Evolutionary conservation across 2,113 vertebrate genomes (phyloP).

Genomic region (Sclerurus mexicanus): DNA sequence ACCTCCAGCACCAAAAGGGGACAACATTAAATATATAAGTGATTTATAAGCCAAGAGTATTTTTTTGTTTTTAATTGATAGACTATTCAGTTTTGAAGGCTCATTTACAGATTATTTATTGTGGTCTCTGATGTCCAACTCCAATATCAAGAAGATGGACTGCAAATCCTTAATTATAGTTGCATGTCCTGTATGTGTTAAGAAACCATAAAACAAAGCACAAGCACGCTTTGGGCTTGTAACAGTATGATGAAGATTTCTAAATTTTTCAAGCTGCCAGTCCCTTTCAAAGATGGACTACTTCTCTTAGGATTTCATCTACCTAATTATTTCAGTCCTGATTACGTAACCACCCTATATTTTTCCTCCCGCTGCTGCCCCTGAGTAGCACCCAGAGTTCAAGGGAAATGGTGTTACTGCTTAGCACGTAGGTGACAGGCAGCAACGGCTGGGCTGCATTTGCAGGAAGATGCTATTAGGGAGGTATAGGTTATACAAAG

Average conservation of each 20-base stretch:
- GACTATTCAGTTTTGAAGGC: conserved; percentile 47
- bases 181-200: conserved; percentile 46
- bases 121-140: conserved; percentile 40
- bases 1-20: neutral
- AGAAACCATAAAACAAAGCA: conserved; percentile 68
- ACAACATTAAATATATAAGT: neutral
- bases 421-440: neutral
- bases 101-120: conserved; percentile 64
- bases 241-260: conserved; percentile 76
- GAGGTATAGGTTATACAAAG: neutral
- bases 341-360: conserved; percentile 67
- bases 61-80: conserved; percentile 39
- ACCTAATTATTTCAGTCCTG: conserved; percentile 75
- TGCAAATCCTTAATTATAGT: conserved; percentile 68
- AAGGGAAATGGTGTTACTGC: neutral
- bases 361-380: conserved; percentile 36
- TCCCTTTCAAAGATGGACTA: conserved; percentile 70
- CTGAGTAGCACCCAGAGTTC: neutral
- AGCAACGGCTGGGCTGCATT: rapidly evolving
- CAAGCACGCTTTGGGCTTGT: conserved; percentile 30
- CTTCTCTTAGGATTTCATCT: conserved; percentile 70
- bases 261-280: conserved; percentile 76
- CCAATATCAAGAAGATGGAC: conserved; percentile 67
- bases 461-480: neutral
- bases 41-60: neutral